Evolutionary conservation across 2,113 vertebrate species (phyloP), one percentile per base, ranked within the genome.

Genomic region (Atractosteus spatula): DNA sequence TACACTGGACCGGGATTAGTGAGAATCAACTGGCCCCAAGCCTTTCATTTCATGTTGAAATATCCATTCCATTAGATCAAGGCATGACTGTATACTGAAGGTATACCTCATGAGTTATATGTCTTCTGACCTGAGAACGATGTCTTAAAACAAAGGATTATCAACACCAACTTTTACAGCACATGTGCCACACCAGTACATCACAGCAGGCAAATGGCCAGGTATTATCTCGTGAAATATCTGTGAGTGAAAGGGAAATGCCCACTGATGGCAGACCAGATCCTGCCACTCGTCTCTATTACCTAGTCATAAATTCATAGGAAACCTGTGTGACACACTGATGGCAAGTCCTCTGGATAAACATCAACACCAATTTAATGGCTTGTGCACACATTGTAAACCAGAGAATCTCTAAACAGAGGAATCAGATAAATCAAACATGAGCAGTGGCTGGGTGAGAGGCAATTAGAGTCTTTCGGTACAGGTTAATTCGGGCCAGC

Each of bases 301-400:
- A 83, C 85, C 88, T 83, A 42, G 77, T 90, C 92, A 94, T 95
- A 95, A 95, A 95, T 91, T 90, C 89, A 92, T 87, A 84, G 89
- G 89, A 77, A 84, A 83, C 80, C 78, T 80, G 84, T 73, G 82
- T 86, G 88, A 78, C 67, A 84, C 68, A 78, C 83, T 89, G 86
- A 82, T 80, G 79, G 80, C 87, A 85, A 89, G 86, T 90, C 89
- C 85, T 84, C 86, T 92, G 89, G 89, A 93, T 93, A 93, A 96
- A 95, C 91, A 94, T 82, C 83, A 87, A 83, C 88, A 87, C 85
- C 84, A 81, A 79, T 86, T 93, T 93, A 93, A 93, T 88, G 88
- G 89, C 80, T 89, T 91, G 86, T 79, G 86, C 83, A 94, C 88
- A 94, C 82, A 86, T 85, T 90, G 81, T 94, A 94, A 95, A 93